phyloP scores from a whole-genome alignment of 2,797 vertebrate genomes.

The Tapera naevia region DNA sequence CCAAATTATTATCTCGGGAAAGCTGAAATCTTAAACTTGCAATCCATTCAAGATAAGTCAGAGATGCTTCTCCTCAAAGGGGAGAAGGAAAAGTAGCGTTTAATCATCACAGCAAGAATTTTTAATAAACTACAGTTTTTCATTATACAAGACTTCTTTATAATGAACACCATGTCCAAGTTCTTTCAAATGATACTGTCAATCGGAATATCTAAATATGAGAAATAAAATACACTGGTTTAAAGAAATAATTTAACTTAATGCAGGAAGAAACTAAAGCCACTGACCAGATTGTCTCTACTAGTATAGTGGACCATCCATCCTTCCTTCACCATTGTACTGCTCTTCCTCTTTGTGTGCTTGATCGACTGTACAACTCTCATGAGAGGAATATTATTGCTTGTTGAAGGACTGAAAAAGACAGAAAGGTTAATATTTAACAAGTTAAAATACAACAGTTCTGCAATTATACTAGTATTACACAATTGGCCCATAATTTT shows the following conservation, averaged over 20 bases:
- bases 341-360: slow-evolving; percentile 97
- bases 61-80: neutral
- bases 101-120: neutral
- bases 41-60: neutral
- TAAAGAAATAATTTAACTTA: neutral
- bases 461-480: neutral
- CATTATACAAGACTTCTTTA: neutral
- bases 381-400: slow-evolving; percentile 98
- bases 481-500: neutral
- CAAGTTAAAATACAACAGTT: neutral
- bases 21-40: neutral
- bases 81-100: neutral
- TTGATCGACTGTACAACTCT: slow-evolving; percentile 96
- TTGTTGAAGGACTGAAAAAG: slow-evolving; percentile 88
- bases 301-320: slow-evolving; percentile 98
- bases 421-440: neutral
- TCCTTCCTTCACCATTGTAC: slow-evolving; percentile 96
- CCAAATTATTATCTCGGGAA: neutral
- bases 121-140: neutral
- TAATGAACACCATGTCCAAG: neutral
- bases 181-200: neutral
- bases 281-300: slow-evolving; percentile 91
- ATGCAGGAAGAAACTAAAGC: neutral
- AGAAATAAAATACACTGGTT: neutral
- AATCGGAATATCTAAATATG: neutral